Evolutionary conservation across 2,797 vertebrate species (phyloP).

Genomic region (Microctenopoma steveboyesi): DNA sequence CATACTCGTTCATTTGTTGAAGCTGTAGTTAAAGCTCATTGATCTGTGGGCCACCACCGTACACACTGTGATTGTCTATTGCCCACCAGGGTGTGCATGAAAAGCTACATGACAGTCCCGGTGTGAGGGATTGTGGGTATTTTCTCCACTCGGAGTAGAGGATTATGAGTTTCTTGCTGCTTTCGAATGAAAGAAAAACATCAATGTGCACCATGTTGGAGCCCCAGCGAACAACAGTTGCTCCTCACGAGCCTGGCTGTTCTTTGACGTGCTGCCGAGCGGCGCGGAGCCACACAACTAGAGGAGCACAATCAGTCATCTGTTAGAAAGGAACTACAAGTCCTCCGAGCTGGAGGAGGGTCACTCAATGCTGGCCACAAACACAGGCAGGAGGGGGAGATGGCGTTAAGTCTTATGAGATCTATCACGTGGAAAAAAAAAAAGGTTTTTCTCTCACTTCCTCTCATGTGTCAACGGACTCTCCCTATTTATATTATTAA

Average conservation of each 20-base stretch:
- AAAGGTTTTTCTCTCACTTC: not conserved
- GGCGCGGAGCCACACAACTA: constrained; percentile 80
- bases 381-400: constrained; percentile 41
- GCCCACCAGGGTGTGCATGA: constrained; percentile 43
- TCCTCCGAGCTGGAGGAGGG: constrained; percentile 45
- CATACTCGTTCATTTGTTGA: constrained; percentile 78
- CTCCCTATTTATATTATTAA: constrained; percentile 6
- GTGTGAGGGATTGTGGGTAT: constrained; percentile 60
- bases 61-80: constrained; percentile 48
- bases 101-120: constrained; percentile 44
- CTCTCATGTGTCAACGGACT: not conserved
- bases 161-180: constrained; percentile 66
- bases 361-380: constrained; percentile 59
- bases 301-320: constrained; percentile 84
- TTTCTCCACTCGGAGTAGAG: constrained; percentile 55
- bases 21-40: constrained; percentile 78
- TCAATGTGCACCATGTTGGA: constrained; percentile 36
- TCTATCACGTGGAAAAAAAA: not conserved
- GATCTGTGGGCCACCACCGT: constrained; percentile 60
- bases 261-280: constrained; percentile 85
- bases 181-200: constrained; percentile 67
- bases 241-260: constrained; percentile 78
- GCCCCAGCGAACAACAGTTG: constrained; percentile 60
- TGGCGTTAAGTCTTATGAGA: not conserved
- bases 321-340: constrained; percentile 83